Conservation (phyloP, 2,888 invertebrate genomes). For the Pheosia gnoma region DNA sequence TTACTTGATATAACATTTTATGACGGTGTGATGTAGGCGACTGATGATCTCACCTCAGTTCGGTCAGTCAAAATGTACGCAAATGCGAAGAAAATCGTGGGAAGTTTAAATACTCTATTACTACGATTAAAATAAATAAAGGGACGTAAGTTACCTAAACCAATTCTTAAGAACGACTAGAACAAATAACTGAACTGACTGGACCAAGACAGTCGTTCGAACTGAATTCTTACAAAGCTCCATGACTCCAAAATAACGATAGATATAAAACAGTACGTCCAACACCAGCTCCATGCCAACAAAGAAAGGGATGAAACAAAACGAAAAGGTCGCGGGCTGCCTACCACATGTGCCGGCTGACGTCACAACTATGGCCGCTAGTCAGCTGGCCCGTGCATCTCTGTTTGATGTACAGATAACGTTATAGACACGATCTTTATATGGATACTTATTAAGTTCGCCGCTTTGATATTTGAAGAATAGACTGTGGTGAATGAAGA, state of each 20-base stretch:
- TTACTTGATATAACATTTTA: conserved; percentile 16
- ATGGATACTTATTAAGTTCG: conserved; percentile 6
- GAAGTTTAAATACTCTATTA: background rate
- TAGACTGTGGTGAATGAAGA: conserved; percentile 1
- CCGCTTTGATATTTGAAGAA: conserved; percentile 6
- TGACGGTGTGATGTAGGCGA: conserved; percentile 10
- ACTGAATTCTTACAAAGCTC: conserved; percentile 20
- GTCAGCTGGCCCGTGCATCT: conserved; percentile 53
- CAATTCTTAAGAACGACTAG: no score
- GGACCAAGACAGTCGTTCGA: background rate
- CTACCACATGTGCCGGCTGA: conserved; percentile 66
- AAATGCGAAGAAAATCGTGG: background rate
- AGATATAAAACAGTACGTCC: conserved; percentile 23
- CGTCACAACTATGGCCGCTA: conserved; percentile 54
- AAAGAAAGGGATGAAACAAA: conserved; percentile 53
- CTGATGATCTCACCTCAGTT: conserved; percentile 14
- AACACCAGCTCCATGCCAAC: conserved; percentile 24
- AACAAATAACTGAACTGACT: background rate
- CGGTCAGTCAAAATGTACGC: background rate
- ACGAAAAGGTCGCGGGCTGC: conserved; percentile 53
- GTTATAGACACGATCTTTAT: conserved; percentile 6
- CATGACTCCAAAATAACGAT: conserved; percentile 27
- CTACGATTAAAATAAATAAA: background rate
- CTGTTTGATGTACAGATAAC: conserved; percentile 8
- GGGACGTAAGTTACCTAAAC: background rate